These are phyloP conservation scores for Drosophila takahashii DNA, from an alignment of 1,140 invertebrate genomes.

Conservation along the genomic window DNA sequence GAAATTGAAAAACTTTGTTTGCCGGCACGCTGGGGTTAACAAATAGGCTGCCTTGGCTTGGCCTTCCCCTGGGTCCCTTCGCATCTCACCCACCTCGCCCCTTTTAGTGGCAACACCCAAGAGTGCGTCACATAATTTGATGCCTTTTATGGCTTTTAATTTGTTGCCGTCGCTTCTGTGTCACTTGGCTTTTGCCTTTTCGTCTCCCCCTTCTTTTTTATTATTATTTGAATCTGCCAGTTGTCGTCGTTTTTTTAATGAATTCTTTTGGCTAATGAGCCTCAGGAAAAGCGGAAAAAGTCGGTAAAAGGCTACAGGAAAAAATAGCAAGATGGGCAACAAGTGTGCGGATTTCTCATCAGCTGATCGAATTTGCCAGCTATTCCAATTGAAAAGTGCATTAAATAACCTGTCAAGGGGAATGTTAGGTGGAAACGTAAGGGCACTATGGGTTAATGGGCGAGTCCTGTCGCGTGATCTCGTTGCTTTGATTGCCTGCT, in stretches of 20 bases:
- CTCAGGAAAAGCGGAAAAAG: slow-evolving; percentile 5
- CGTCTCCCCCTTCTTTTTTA: slow-evolving; percentile 27
- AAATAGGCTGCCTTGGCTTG: slow-evolving; percentile 65
- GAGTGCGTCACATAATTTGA: slow-evolving; percentile 78
- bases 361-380: slow-evolving; percentile 46
- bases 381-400: background rate
- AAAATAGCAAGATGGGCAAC: slow-evolving; percentile 31
- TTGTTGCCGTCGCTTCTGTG: slow-evolving; percentile 63
- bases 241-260: slow-evolving; percentile 52
- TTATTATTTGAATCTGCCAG: slow-evolving; percentile 47
- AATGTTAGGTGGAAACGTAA: slow-evolving; percentile 1
- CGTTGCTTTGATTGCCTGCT: slow-evolving; percentile 44
- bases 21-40: slow-evolving; percentile 77
- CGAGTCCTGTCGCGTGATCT: slow-evolving; percentile 38
- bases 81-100: slow-evolving; percentile 22
- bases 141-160: slow-evolving; percentile 81
- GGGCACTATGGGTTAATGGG: slow-evolving; percentile 18
- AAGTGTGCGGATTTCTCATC: slow-evolving; percentile 39
- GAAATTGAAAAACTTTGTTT: slow-evolving; percentile 83
- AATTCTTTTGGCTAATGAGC: slow-evolving; percentile 64
- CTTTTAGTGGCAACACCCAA: slow-evolving; percentile 56
- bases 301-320: slow-evolving; percentile 9
- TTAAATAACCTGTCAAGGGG: slow-evolving; percentile 8
- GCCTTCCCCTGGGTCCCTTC: slow-evolving; percentile 6
- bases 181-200: slow-evolving; percentile 40